Evolutionary conservation across 2,113 vertebrate genomes (phyloP).

Genomic region (Phylloscopus whistleri): DNA sequence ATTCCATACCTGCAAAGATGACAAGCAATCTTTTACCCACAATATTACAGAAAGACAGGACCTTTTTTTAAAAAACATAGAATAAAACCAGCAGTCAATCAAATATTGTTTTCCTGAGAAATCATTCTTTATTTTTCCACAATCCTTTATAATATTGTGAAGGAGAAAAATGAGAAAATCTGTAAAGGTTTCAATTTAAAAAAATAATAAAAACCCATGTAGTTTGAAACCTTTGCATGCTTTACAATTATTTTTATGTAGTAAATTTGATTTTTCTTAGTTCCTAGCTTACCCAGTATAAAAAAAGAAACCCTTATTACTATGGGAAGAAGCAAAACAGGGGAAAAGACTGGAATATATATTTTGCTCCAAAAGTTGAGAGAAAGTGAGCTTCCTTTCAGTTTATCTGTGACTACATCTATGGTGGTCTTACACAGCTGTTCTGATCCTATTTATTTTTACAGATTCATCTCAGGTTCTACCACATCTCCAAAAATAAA

Average conservation of each 20-base stretch:
- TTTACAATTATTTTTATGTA: constrained; percentile 40
- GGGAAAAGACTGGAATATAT: background rate
- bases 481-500: constrained; percentile 55
- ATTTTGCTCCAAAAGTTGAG: background rate
- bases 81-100: constrained; percentile 56
- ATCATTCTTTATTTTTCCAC: background rate
- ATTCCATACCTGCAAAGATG: constrained; percentile 45
- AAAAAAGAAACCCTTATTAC: background rate
- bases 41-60: constrained; percentile 21
- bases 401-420: background rate
- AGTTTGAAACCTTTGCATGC: background rate
- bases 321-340: background rate
- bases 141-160: background rate
- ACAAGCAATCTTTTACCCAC: constrained; percentile 19
- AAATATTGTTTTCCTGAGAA: background rate
- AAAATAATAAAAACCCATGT: background rate
- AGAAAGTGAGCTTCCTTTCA: background rate
- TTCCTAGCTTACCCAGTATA: background rate
- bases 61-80: background rate
- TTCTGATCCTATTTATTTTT: constrained; percentile 32
- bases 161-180: background rate
- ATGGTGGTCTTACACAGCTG: background rate
- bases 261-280: constrained; percentile 25
- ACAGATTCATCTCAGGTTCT: constrained; percentile 33
- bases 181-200: background rate